Conservation (phyloP, 2,797 vertebrate genomes). For the Chelmon rostratus region DNA sequence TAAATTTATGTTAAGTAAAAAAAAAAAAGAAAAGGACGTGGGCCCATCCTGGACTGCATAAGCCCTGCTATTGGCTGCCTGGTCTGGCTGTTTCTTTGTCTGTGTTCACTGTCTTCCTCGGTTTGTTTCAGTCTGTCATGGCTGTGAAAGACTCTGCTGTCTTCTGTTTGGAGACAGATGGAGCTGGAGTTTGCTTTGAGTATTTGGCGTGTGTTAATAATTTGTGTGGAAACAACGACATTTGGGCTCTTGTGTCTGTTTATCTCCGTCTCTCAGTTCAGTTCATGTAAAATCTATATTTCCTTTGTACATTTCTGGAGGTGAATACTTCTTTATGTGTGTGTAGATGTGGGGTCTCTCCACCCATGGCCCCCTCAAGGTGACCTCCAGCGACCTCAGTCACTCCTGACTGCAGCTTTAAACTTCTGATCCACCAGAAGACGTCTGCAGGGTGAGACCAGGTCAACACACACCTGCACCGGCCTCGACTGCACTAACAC, state of each 20-base stretch:
- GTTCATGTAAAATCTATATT: neutral
- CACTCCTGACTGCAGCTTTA: constrained; percentile 52
- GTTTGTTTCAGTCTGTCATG: neutral
- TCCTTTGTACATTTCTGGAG: neutral
- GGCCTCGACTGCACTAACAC: too few species aligned
- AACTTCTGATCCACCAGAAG: constrained; percentile 24
- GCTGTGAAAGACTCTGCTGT: neutral
- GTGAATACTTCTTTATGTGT: neutral
- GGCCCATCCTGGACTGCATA: neutral
- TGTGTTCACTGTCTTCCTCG: neutral
- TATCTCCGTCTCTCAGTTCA: neutral
- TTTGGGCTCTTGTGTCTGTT: neutral
- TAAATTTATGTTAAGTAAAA: neutral
- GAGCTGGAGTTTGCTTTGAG: neutral
- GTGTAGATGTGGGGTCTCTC: constrained; percentile 45
- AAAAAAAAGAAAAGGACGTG: neutral
- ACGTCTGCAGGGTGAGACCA: constrained; percentile 57
- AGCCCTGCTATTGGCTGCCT: neutral
- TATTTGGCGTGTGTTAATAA: neutral
- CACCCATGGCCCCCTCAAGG: constrained; percentile 61
- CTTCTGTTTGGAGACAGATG: neutral
- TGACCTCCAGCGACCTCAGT: constrained; percentile 67
- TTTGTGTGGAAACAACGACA: neutral
- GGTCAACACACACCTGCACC: neutral
- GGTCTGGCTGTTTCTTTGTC: neutral